A percentile compares a stretch with the other conserved stretches of the same genome.
These are phyloP conservation scores for Heliconius aoede DNA, from an alignment of 2,888 invertebrate species.

Conservation along the genomic window DNA sequence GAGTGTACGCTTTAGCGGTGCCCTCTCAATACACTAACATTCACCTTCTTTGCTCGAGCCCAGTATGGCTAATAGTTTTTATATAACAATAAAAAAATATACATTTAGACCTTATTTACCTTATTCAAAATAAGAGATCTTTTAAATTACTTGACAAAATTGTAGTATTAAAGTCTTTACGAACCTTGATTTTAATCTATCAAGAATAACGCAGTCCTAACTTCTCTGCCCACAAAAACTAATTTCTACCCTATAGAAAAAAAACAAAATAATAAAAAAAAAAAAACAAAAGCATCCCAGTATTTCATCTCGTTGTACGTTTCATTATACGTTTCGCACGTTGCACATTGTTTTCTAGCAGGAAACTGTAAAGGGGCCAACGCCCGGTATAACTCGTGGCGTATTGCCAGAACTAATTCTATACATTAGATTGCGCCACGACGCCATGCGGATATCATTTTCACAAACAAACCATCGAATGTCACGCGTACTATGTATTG, in stretches of 20 bases:
- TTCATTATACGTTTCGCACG: slow-evolving; percentile 38
- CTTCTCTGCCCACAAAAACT: neutral
- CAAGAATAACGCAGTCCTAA: neutral
- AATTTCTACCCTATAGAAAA: neutral
- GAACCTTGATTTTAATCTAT: neutral
- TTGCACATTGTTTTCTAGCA: slow-evolving; percentile 63
- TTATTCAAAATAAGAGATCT: neutral
- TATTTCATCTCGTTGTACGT: neutral
- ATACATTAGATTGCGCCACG: slow-evolving; percentile 61
- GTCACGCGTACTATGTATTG: neutral
- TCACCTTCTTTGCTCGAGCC: too few relatives aligned
- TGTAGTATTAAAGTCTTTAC: too few relatives aligned
- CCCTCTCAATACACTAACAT: too few relatives aligned
- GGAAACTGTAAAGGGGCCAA: slow-evolving; percentile 63
- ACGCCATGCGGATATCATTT: slow-evolving; percentile 54
- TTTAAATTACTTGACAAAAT: neutral
- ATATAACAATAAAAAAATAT: too few relatives aligned
- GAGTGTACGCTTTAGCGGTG: too few relatives aligned
- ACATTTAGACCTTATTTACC: too few relatives aligned
- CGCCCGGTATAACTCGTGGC: slow-evolving; percentile 71
- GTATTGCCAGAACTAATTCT: slow-evolving; percentile 63
- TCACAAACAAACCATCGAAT: slow-evolving; percentile 15
- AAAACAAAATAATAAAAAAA: neutral
- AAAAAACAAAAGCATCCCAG: neutral
- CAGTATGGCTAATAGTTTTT: too few relatives aligned